A percentile compares a stretch with the other conserved stretches of the same genome.
phyloP scores from a whole-genome alignment of 2,113 vertebrate genomes.

The Phalacrocorax aristotelis region DNA sequence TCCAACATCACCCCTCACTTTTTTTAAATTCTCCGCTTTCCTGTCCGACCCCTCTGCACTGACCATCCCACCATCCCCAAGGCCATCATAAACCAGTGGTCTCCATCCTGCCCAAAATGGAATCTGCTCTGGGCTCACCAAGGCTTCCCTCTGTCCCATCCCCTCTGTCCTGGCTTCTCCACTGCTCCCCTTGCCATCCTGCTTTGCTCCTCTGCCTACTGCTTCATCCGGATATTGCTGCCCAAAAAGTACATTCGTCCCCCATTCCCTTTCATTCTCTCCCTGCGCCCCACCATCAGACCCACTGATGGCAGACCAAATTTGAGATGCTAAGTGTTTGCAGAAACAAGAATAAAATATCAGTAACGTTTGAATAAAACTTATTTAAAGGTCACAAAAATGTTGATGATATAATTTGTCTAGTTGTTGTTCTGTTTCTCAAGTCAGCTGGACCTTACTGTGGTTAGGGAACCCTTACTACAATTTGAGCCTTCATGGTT shows the following conservation, averaged over 20 bases:
- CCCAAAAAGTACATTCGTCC: background rate
- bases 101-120: background rate
- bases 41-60: background rate
- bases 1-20: background rate
- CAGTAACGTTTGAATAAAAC: background rate
- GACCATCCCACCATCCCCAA: background rate
- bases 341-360: background rate
- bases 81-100: accelerated
- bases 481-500: background rate
- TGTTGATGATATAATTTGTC: background rate
- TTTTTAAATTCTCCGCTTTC: background rate
- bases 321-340: background rate
- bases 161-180: background rate
- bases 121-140: background rate
- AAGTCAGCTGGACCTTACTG: background rate
- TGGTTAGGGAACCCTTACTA: background rate
- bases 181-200: background rate
- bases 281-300: background rate
- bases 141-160: background rate
- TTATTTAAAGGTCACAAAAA: background rate
- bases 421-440: background rate
- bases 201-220: background rate
- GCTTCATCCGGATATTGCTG: background rate
- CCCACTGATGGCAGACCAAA: accelerated
- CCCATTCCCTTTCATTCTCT: accelerated